Evolutionary conservation across 2,797 vertebrate genomes (phyloP).

Genomic region (Pseudochromis fuscus): DNA sequence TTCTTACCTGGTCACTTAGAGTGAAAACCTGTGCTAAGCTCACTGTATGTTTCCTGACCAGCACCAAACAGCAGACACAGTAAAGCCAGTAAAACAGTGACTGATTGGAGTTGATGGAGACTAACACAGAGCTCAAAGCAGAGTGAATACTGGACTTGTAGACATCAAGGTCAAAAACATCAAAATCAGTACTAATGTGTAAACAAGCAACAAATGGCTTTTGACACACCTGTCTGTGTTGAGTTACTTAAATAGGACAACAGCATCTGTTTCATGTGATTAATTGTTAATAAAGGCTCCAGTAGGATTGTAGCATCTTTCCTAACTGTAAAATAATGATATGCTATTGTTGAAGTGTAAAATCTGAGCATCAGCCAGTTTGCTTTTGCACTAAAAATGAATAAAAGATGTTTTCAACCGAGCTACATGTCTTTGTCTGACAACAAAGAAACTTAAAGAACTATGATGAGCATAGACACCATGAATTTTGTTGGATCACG

Average conservation of each 20-base stretch:
- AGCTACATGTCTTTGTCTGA: no score
- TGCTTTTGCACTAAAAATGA: conserved; percentile 1
- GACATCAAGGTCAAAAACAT: not conserved
- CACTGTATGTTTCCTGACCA: not conserved
- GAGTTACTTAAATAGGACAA: no score
- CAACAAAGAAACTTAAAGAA: no score
- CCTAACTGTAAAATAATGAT: not conserved
- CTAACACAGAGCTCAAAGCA: not conserved
- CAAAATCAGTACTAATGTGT: not conserved
- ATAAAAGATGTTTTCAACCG: conserved; percentile 9
- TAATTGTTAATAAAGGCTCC: not conserved
- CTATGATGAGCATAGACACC: no score
- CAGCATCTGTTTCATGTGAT: no score
- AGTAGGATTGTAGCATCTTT: not conserved
- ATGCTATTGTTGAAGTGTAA: conserved; percentile 1
- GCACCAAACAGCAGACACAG: not conserved
- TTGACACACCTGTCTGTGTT: not conserved
- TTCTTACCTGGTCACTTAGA: no score
- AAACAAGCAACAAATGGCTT: not conserved
- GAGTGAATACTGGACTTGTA: not conserved
- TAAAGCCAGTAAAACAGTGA: not conserved
- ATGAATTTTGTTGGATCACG: no score
- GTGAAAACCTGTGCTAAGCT: no score
- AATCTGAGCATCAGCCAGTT: not conserved
- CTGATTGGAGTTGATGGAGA: not conserved